Evolutionary conservation across 2,888 invertebrate genomes (phyloP).

Genomic region (Clivina fossor): DNA sequence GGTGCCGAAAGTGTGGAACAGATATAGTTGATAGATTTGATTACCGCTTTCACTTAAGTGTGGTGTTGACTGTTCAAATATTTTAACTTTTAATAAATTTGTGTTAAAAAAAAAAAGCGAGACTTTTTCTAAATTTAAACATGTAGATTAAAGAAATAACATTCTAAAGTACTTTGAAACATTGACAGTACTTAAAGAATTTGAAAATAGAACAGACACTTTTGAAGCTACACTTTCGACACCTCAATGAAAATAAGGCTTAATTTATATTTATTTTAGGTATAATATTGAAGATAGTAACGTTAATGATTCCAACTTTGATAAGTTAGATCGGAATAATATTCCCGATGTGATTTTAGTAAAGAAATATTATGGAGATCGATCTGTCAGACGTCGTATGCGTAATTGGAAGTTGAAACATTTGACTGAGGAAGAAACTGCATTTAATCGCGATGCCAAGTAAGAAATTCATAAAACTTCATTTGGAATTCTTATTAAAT

Average conservation of each 20-base stretch:
- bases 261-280: conserved; percentile 52
- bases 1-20: no score
- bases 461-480: conserved; percentile 46
- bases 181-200: no score
- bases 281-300: conserved; percentile 90
- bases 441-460: conserved; percentile 65
- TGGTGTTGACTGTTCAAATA: no score
- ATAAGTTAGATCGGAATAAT: conserved; percentile 68
- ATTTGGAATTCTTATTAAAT: conserved; percentile 17
- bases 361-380: conserved; percentile 84
- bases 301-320: conserved; percentile 86
- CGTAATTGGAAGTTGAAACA: conserved; percentile 92
- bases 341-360: conserved; percentile 94
- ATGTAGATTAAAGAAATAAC: no score
- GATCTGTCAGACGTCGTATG: conserved; percentile 67
- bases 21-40: no score
- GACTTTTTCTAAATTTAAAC: no score
- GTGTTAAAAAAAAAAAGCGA: no score
- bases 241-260: neutral
- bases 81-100: no score
- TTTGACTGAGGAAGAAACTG: conserved; percentile 69
- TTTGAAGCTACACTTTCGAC: no score
- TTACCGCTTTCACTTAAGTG: no score
- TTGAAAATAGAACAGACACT: no score
- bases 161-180: no score